phyloP scores from a whole-genome alignment of 1,140 invertebrate species.

The Zaprionus ghesquierei region DNA sequence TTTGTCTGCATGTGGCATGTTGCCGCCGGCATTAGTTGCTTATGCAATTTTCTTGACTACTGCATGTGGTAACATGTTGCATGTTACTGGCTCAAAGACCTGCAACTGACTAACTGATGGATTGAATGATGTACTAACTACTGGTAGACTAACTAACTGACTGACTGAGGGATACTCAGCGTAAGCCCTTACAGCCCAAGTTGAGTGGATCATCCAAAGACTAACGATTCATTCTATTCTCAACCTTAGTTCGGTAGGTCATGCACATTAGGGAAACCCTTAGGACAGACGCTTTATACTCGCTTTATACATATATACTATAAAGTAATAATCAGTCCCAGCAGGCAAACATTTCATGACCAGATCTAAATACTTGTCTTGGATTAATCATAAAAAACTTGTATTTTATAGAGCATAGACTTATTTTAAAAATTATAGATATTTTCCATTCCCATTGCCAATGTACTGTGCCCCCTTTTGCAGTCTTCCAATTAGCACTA shows the following conservation, averaged over 20 bases:
- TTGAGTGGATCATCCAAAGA: too few species aligned
- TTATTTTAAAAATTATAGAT: neutral
- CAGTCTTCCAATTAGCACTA: neutral
- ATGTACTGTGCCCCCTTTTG: neutral
- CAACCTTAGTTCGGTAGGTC: too few species aligned
- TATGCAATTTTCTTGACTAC: slow-evolving; percentile 66
- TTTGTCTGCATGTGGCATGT: neutral
- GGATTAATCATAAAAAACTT: neutral
- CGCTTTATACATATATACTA: too few species aligned
- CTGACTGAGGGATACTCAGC: neutral
- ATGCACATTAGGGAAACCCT: too few species aligned
- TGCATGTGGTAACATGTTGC: slow-evolving; percentile 55
- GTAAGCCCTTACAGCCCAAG: neutral
- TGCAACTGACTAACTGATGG: neutral
- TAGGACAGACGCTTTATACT: too few species aligned
- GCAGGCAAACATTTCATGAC: too few species aligned
- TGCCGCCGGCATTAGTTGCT: slow-evolving; percentile 33
- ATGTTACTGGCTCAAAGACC: slow-evolving; percentile 26
- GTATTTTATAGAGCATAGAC: neutral
- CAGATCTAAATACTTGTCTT: too few species aligned
- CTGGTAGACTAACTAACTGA: slow-evolving; percentile 1
- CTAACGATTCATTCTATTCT: too few species aligned
- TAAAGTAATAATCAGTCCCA: too few species aligned
- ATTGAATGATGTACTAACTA: neutral
- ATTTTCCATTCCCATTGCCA: neutral